These are phyloP conservation scores for Sternotherus odoratus DNA, from an alignment of 2,797 vertebrate genomes.

Conservation along the genomic window DNA sequence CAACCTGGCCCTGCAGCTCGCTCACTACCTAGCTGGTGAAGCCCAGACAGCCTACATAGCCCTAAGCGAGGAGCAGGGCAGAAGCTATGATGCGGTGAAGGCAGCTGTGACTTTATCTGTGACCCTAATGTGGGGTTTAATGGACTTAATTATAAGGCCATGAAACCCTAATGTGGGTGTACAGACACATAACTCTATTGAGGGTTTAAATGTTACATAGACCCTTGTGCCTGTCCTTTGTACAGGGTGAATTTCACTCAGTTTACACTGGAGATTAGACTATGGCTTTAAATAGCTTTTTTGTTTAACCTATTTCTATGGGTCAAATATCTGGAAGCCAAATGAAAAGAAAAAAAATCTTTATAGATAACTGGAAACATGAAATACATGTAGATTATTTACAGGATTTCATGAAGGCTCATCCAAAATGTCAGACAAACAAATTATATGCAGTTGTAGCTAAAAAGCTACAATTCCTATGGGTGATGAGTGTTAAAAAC, in stretches of 20 bases:
- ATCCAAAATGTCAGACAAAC: background rate
- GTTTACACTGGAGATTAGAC: slow-evolving; percentile 1
- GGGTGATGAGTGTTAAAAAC: background rate
- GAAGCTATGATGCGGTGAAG: too few relatives aligned
- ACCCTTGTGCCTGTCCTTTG: background rate
- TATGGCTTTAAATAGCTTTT: background rate
- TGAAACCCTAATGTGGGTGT: background rate
- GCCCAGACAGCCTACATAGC: too few relatives aligned
- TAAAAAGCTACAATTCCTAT: background rate
- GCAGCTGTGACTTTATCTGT: too few relatives aligned
- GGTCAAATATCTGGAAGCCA: background rate
- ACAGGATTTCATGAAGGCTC: background rate
- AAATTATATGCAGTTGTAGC: background rate
- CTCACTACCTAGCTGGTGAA: too few relatives aligned
- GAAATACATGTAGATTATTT: slow-evolving; percentile 15
- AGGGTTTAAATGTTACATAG: background rate
- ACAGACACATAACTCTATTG: background rate
- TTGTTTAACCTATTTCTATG: background rate
- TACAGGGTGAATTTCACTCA: background rate
- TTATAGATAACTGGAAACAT: background rate
- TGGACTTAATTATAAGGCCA: background rate
- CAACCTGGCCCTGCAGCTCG: too few relatives aligned
- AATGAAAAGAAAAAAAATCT: background rate
- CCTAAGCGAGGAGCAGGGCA: too few relatives aligned
- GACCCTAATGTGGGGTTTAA: too few relatives aligned